These are phyloP conservation scores for Agelaius tricolor DNA, from an alignment of 2,113 vertebrate species.

Conservation along the genomic window DNA sequence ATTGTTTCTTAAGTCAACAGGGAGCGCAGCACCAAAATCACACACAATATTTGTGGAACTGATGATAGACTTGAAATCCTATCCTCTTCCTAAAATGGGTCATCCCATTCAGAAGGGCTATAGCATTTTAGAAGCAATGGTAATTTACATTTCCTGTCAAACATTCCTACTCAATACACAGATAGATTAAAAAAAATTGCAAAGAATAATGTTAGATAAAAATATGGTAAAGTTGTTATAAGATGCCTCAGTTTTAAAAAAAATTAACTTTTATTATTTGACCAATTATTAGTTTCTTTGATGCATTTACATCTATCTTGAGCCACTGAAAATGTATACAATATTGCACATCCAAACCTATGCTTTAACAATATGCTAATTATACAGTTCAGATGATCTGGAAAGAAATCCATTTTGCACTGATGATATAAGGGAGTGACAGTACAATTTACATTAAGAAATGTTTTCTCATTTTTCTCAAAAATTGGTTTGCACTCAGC, in stretches of 20 bases:
- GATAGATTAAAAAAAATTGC: neutral
- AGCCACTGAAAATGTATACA: neutral
- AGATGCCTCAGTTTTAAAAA: neutral
- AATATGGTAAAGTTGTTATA: neutral
- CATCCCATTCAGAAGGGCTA: neutral
- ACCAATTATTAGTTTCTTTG: neutral
- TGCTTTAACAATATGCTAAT: slow-evolving; percentile 50
- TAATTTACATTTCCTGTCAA: neutral
- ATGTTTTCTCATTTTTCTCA: slow-evolving; percentile 67
- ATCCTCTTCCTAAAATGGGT: neutral
- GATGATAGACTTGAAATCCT: neutral
- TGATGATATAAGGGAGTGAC: slow-evolving; percentile 61
- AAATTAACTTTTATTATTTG: neutral
- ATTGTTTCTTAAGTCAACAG: neutral
- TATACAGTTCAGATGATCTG: slow-evolving; percentile 58
- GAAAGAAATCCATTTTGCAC: slow-evolving; percentile 59
- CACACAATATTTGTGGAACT: neutral
- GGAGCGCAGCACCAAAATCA: neutral
- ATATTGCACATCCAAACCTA: slow-evolving; percentile 1
- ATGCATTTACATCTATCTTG: neutral
- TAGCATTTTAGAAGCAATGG: neutral
- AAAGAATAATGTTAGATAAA: neutral
- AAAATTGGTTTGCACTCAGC: slow-evolving; percentile 69
- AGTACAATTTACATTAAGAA: slow-evolving; percentile 68
- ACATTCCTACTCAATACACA: neutral